phyloP scores from a whole-genome alignment of 2,797 vertebrate species.

The Monodelphis domestica region DNA sequence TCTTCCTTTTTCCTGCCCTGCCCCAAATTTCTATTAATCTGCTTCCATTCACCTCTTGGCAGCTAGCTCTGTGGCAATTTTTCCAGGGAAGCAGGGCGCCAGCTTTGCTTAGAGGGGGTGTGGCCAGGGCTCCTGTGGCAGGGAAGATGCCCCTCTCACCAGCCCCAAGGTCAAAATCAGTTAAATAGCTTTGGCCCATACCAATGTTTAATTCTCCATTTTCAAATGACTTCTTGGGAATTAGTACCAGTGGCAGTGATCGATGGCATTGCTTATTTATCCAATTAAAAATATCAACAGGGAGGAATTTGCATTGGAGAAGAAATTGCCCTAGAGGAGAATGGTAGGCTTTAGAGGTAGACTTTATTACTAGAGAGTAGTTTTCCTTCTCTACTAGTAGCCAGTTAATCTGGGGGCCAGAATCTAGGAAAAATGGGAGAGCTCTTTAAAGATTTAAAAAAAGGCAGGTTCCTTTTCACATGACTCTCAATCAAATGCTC shows the following conservation, averaged over 20 bases:
- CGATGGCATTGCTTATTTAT: neutral
- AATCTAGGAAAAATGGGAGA: conserved; percentile 19
- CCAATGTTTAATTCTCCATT: neutral
- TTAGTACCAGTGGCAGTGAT: neutral
- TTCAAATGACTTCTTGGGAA: neutral
- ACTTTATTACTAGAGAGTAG: neutral
- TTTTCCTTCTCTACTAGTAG: conserved; percentile 32
- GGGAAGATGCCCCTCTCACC: no score
- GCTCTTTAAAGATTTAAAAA: conserved; percentile 4
- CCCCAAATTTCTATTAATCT: neutral
- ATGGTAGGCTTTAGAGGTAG: neutral
- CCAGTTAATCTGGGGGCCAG: conserved; percentile 35
- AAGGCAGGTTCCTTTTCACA: conserved; percentile 19
- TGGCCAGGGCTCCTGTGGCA: neutral
- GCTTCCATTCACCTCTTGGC: neutral
- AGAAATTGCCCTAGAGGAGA: neutral
- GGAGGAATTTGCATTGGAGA: neutral
- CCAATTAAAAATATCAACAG: neutral
- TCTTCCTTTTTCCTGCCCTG: neutral
- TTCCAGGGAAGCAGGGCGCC: neutral
- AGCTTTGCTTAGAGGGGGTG: neutral
- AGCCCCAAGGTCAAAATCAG: neutral
- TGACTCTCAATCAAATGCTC: neutral
- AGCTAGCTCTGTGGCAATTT: neutral
- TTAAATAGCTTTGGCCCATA: neutral